Base-by-base conservation (phyloP, 2,113 vertebrate species). In the Procapra przewalskii region DNA sequence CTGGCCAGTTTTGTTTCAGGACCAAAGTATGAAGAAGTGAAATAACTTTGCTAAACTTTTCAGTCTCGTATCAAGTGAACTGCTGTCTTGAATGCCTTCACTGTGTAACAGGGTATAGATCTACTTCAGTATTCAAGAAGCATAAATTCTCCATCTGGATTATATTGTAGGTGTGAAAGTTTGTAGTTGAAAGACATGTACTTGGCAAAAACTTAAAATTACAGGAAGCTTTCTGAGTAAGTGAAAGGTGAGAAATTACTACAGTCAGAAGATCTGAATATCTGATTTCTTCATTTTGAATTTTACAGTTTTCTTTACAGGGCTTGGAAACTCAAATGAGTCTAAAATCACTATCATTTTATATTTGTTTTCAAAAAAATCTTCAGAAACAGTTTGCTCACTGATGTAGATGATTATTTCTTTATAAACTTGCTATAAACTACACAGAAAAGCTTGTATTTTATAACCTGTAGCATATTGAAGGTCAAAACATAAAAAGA, bases 171-270 rank as follows among this genome's bases (percentile, higher is more conserved):
- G 97, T 98, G 98, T 98, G 98, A 98, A 98, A 97, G 91, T 97
- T 96, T 92, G 75, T 88, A 94, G 91, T 95, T 98, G 98, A 98
- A 97, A 98, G 98, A 98, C 97, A 97, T 92, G 91, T 90, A 96
- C 93, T 98, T 98, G 98, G 98, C 96, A 98, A 97, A 98, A 97
- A 90, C 89, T 97, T 97, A 96, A 98, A 97, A 97, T 98, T 96
- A 96, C 97, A 98, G 98, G 96, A 98, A 98, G 93, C 91, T 93
- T 97, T 97, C 31, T 96, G 83, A 98, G 89, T 94, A 97, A 96
- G 91, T 96, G 97, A 98, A 98, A 98, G 97, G 94, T 98, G 97
- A 98, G 97, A 97, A 96, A 98, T 98, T 97, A 97, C 97, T 98
- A 96, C 79, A 98, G 94, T 97, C 94, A 97, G 91, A 98, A 97